Evolutionary conservation across 2,797 vertebrate species (phyloP), one percentile per base, ranked within the genome.

Genomic region (Mycteria americana): DNA sequence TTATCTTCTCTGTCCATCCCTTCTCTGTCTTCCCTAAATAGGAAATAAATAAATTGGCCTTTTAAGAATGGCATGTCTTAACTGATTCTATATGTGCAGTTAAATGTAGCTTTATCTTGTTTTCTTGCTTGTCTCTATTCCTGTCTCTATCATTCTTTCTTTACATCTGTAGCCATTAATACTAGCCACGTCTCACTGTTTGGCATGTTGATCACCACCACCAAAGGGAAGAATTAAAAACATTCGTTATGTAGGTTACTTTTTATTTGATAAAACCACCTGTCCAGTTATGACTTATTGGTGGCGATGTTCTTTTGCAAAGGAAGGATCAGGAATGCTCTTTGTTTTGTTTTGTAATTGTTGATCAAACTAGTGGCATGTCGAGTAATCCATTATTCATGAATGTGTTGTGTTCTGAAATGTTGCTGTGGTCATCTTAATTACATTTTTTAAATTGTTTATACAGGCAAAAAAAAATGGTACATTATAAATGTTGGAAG

Each of bases 401-500:
- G 31, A 70, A n/a, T 10, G 11, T 62, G 30, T 33, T 2, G 22
- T 8, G 33, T 81, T 73, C 88, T 76, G 85, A 16, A 51, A 70
- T 41, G 77, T 45, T 80, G 65, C 93, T 50, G 33, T 23, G 75
- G n/a, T 75, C 23, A 1, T 87, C 96, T 96, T 96, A 96, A 86
- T 97, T 96, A 69, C 63, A 25, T 84, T 72, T 95, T 22, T 7
- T 0, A 63, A 88, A 80, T 88, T 92, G 88, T 97, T 96, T 96
- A 75, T 92, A 43, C 91, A 92, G 85, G 74, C 35, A 85, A 84
- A 75, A 83, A 27, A 91, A 88, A 68, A 69, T 63, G 64, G 77
- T 91, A 62, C 93, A 94, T 92, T 88, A 82, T 83, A 74, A 84
- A 97, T 15, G 96, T 89, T 98, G 94, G 95, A 60, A 97, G 97